A percentile compares a stretch with the other conserved stretches of the same genome.
Evolutionary conservation across 92 coral and sea anemone genomes (phyloP).

Genomic region (Chrysogorgia sp.): DNA sequence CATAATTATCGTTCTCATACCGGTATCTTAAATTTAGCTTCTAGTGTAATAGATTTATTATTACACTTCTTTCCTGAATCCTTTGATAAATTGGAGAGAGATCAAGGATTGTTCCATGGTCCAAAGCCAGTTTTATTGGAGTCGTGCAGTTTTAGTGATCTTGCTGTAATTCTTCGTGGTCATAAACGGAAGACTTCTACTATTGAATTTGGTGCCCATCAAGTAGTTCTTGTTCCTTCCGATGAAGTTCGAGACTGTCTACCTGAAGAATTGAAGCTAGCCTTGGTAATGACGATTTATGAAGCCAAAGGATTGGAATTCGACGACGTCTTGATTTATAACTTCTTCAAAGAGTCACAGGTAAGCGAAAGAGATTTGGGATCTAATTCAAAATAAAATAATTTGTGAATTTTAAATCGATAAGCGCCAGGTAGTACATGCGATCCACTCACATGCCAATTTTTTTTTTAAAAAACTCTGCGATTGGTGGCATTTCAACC

Average conservation of each 20-base stretch:
- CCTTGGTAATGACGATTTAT: conserved; percentile 84
- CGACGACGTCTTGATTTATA: conserved; percentile 90
- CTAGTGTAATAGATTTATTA: conserved; percentile 76
- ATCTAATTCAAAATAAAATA: too few species aligned
- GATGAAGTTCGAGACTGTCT: conserved; percentile 80
- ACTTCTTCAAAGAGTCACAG: conserved; percentile 92
- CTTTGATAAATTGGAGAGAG: conserved; percentile 79
- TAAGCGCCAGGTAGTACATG: too few species aligned
- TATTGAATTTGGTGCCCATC: conserved; percentile 96
- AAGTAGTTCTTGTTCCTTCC: conserved; percentile 83
- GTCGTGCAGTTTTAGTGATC: conserved; percentile 85
- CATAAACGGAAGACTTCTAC: conserved; percentile 80
- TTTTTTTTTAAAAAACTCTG: too few species aligned
- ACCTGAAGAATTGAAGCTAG: conserved; percentile 88
- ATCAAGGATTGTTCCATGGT: conserved; percentile 83
- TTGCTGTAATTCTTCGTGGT: conserved; percentile 91
- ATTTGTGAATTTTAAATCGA: neutral
- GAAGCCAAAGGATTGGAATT: conserved; percentile 95
- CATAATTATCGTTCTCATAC: conserved; percentile 98
- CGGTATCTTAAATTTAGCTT: conserved; percentile 87
- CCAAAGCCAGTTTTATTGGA: conserved; percentile 92
- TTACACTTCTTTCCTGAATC: conserved; percentile 84
- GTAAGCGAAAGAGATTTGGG: conserved; percentile 41
- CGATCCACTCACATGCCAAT: too few species aligned
- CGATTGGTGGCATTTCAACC: too few species aligned